Base-by-base conservation (phyloP, 2,113 vertebrate species). In the Montifringilla adamsi region DNA sequence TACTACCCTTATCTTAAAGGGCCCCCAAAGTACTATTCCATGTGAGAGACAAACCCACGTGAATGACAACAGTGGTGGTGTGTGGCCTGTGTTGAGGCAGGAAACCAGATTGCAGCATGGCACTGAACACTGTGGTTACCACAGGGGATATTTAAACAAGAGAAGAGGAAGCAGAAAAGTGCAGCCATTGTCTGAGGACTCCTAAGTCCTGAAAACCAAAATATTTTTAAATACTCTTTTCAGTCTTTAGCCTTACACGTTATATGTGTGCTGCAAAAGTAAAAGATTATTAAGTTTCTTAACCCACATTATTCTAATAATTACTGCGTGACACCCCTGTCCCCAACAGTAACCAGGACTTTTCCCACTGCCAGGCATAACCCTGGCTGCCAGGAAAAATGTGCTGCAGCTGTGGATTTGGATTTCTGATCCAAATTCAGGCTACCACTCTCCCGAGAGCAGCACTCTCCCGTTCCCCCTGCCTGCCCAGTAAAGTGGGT, bases 381-480 rank as follows among this genome's bases (percentile, higher is more conserved):
- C 15, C 31, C 35, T 72, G 44, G 53, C 30, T 73, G 59, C 43
- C 31, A 35, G 39, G 33, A 43, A 15, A 44, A 89, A 46, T 50
- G 23, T 63, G 35, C 66, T 95, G 21, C 64, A 72, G 39, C 49
- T 77, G 73, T 50, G 39, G 47, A 14, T 33, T 82, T 50, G 27
- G 56, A 28, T n/a, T 47, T 68, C 52, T 72, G 63, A 85, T 64
- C 59, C 64, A 44, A 37, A 62, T 55, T 58, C 68, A 89, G 50
- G 46, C 31, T 69, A 0, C 50, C 7, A 3, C 46, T 76, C 53
- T 39, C 47, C 58, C 50, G n/a, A 73, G 68, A 83, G 33, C 39
- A 64, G 1, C 75, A 28, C 15, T 4, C 3, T 50, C 9, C 37
- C 6, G 4, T 58, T 12, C 14, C 6, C 26, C 7, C 21, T 0